Evolutionary conservation across 1,140 invertebrate species (phyloP).

Genomic region (Heliconius eleuchia): DNA sequence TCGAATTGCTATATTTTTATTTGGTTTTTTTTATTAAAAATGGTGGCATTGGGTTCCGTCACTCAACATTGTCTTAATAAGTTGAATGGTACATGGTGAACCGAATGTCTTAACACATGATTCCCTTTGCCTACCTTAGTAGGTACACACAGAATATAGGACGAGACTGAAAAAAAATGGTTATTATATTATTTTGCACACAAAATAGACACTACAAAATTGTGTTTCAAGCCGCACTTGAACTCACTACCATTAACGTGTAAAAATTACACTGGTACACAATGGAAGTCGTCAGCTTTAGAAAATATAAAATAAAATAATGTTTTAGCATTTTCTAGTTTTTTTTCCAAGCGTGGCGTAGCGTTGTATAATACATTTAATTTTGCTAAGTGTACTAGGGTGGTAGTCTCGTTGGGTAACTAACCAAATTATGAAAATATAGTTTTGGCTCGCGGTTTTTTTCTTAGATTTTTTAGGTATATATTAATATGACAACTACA

Average conservation of each 20-base stretch:
- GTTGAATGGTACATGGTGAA: too few relatives aligned
- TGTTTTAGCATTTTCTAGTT: background rate
- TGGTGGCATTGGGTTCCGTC: too few relatives aligned
- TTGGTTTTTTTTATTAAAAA: too few relatives aligned
- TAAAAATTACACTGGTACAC: background rate
- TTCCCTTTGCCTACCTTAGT: too few relatives aligned
- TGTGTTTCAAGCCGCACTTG: background rate
- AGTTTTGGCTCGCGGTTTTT: background rate
- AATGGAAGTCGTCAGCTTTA: background rate
- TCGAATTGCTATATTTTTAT: background rate
- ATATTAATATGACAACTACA: too few relatives aligned
- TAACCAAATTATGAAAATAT: slow-evolving; percentile 4
- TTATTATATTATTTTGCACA: too few relatives aligned
- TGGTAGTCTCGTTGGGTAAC: background rate
- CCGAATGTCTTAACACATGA: too few relatives aligned
- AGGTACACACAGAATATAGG: too few relatives aligned
- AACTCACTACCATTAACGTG: background rate
- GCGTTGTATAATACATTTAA: background rate
- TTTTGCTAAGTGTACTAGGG: background rate
- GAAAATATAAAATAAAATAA: slow-evolving; percentile 2
- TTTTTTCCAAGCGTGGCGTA: background rate
- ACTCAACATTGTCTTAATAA: too few relatives aligned
- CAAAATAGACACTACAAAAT: background rate
- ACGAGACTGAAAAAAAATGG: too few relatives aligned
- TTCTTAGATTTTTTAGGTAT: background rate